Conservation (phyloP, 2,113 vertebrate genomes). For the Tylochromis polylepis region DNA sequence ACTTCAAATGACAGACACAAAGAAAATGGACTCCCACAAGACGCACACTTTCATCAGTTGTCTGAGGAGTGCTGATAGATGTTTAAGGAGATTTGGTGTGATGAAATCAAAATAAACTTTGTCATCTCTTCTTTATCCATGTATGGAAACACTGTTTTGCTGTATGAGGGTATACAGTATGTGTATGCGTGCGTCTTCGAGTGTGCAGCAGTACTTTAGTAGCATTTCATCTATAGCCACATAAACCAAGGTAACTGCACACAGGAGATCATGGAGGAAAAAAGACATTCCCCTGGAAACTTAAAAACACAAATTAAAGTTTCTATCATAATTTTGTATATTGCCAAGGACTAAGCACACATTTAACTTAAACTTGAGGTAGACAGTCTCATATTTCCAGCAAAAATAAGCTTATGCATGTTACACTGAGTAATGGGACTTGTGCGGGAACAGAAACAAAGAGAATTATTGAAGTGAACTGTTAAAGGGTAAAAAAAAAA, state of each 20-base stretch:
- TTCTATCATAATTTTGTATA: not conserved
- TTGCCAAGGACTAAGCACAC: not conserved
- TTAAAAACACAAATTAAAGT: not conserved
- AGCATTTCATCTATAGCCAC: not conserved
- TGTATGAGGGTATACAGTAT: not conserved
- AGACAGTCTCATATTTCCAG: conserved; percentile 3
- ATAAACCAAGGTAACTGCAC: conserved; percentile 6
- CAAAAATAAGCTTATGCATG: not conserved
- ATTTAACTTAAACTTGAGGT: not conserved
- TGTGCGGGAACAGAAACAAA: not conserved
- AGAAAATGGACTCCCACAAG: conserved; percentile 37
- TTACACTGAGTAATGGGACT: conserved; percentile 17
- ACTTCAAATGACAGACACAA: conserved; percentile 49
- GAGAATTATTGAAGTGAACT: not conserved
- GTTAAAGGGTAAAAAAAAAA: not conserved
- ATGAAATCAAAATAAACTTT: conserved; percentile 51
- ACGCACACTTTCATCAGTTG: conserved; percentile 30
- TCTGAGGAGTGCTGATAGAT: conserved; percentile 27
- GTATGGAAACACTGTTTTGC: conserved; percentile 19
- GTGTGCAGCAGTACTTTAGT: not conserved
- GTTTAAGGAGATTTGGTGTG: conserved; percentile 36
- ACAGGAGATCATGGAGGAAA: not conserved
- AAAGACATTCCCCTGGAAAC: not conserved
- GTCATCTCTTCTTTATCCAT: conserved; percentile 4
- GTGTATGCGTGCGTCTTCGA: not conserved